Conservation (phyloP, 2,113 vertebrate genomes). For the Pogonocichla stellata region DNA sequence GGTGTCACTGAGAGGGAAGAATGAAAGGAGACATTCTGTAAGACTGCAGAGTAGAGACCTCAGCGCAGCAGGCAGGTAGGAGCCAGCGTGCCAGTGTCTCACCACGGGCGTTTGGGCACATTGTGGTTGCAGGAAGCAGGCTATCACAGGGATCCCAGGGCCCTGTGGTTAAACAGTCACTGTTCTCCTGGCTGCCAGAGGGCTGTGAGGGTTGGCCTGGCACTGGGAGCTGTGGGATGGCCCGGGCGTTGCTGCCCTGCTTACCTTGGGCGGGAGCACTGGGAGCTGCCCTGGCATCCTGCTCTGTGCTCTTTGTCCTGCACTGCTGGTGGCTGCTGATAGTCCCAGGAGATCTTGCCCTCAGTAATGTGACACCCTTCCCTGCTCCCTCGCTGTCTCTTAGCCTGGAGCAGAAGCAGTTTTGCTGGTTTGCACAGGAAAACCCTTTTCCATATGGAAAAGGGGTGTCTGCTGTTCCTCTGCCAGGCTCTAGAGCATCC, state of each 20-base stretch:
- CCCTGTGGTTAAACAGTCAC: background rate
- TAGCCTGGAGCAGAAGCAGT: background rate
- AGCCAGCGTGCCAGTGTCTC: fast-evolving
- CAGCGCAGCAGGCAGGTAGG: background rate
- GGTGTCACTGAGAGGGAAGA: background rate
- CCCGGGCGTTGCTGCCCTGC: fast-evolving
- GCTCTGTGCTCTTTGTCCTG: background rate
- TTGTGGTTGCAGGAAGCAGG: background rate
- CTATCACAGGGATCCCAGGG: background rate
- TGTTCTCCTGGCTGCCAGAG: background rate
- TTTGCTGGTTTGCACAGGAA: background rate
- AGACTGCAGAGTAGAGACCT: background rate
- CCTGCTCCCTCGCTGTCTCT: background rate
- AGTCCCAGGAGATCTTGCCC: background rate
- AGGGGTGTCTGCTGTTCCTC: background rate
- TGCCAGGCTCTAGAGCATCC: background rate
- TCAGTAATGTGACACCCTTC: background rate
- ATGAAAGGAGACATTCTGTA: background rate
- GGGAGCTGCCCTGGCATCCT: background rate
- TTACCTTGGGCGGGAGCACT: background rate
- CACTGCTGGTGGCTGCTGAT: fast-evolving
- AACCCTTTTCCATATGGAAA: fast-evolving
- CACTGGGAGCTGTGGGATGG: background rate
- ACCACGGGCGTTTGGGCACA: fast-evolving
- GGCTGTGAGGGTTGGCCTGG: background rate